phyloP scores from a whole-genome alignment of 2,888 invertebrate species.

The Tholera decimalis region DNA sequence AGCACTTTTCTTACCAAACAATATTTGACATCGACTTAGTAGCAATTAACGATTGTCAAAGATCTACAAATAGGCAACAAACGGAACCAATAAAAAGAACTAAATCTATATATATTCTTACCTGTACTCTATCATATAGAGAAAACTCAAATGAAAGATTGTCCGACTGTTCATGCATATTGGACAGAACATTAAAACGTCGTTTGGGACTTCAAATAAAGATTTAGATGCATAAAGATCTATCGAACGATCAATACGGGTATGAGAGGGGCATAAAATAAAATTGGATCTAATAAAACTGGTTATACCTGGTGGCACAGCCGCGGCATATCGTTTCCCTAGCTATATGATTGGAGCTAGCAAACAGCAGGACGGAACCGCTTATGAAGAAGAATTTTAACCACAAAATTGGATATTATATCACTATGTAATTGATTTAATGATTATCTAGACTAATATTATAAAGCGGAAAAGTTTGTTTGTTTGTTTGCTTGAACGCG shows the following conservation, averaged over 20 bases:
- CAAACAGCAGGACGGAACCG: conserved; percentile 44
- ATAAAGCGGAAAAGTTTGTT: too few species aligned
- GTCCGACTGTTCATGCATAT: conserved; percentile 47
- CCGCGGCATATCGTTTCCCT: conserved; percentile 78
- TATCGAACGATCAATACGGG: conserved; percentile 77
- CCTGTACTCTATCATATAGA: conserved; percentile 54
- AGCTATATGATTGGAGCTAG: conserved; percentile 70
- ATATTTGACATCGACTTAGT: too few species aligned
- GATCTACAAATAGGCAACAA: too few species aligned
- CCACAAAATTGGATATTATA: not conserved
- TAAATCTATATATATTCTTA: not conserved
- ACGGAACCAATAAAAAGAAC: not conserved
- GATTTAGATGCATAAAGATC: conserved; percentile 80
- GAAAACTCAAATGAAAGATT: conserved; percentile 66
- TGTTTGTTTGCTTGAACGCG: too few species aligned
- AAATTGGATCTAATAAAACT: conserved; percentile 87
- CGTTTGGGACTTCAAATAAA: conserved; percentile 77
- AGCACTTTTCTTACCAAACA: too few species aligned
- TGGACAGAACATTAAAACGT: conserved; percentile 71
- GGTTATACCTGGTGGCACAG: conserved; percentile 79
- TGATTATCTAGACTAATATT: too few species aligned
- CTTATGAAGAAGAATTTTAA: not conserved
- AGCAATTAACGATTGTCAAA: too few species aligned
- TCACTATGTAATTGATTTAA: not conserved
- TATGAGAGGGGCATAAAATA: conserved; percentile 83